Conservation (phyloP, 2,888 invertebrate species). For the Autographa gamma region DNA sequence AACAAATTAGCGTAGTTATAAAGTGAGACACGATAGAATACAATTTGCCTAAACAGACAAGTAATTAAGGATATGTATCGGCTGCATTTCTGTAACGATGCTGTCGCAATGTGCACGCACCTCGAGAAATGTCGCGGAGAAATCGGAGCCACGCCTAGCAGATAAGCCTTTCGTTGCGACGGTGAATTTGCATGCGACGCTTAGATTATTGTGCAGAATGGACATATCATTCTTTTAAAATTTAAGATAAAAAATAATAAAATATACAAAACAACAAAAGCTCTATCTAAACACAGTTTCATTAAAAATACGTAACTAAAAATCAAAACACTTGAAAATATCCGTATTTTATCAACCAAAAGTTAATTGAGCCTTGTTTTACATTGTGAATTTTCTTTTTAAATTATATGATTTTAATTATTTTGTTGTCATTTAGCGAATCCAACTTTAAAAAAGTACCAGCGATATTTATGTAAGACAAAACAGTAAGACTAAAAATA, state of each 20-base stretch:
- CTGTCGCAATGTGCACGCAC: slow-evolving; percentile 64
- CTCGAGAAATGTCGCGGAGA: slow-evolving; percentile 70
- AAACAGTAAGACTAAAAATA: no score
- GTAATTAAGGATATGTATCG: slow-evolving; percentile 53
- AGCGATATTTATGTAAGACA: no score
- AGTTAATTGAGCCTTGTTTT: no score
- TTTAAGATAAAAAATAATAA: not conserved
- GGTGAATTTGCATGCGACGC: slow-evolving; percentile 74
- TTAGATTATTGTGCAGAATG: slow-evolving; percentile 55
- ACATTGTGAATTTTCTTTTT: no score
- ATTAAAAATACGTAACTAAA: no score
- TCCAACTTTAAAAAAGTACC: no score
- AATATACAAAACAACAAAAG: not conserved
- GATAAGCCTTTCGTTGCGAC: slow-evolving; percentile 74
- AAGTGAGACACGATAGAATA: slow-evolving; percentile 40
- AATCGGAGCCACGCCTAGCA: slow-evolving; percentile 65
- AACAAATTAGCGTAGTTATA: slow-evolving; percentile 19
- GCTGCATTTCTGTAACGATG: slow-evolving; percentile 49
- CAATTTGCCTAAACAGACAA: slow-evolving; percentile 46
- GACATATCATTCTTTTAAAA: not conserved
- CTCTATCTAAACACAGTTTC: not conserved
- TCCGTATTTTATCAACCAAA: no score
- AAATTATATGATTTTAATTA: no score
- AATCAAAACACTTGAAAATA: no score
- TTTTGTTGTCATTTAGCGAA: no score